A percentile compares a stretch with the other conserved stretches of the same genome.
Evolutionary conservation across 2,797 vertebrate species (phyloP).

Genomic region (Xerus rutilus): DNA sequence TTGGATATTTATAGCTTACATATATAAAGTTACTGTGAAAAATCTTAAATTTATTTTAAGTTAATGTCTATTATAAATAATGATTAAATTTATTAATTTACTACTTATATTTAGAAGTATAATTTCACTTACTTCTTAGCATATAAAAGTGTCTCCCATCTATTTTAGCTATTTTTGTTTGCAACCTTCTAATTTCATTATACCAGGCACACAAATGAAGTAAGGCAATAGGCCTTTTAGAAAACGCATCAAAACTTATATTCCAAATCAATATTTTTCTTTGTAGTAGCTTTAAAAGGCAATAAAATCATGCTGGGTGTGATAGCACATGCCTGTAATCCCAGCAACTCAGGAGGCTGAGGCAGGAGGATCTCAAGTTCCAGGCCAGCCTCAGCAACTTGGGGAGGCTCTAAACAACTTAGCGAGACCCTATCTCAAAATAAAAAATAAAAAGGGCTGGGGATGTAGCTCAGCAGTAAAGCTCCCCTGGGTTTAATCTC

Average conservation of each 20-base stretch:
- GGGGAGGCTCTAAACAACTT: too few relatives aligned
- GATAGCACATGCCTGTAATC: too few relatives aligned
- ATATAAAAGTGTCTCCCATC: neutral
- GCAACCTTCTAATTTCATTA: slow-evolving; percentile 31
- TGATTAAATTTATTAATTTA: neutral
- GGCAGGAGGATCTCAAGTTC: too few relatives aligned
- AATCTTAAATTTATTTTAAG: slow-evolving; percentile 1
- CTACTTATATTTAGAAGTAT: neutral
- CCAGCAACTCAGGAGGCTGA: too few relatives aligned
- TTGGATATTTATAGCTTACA: neutral
- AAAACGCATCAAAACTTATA: slow-evolving; percentile 5
- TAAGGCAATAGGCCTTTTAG: neutral
- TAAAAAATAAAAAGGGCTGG: too few relatives aligned
- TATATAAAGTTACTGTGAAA: slow-evolving; percentile 40
- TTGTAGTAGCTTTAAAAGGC: slow-evolving; percentile 29
- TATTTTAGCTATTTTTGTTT: slow-evolving; percentile 47
- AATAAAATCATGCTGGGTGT: neutral
- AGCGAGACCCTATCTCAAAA: too few relatives aligned
- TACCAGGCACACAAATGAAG: neutral
- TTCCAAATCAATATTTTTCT: slow-evolving; percentile 37
- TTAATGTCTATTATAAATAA: neutral
- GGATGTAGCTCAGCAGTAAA: too few relatives aligned
- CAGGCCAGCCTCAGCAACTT: too few relatives aligned
- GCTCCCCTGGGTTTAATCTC: too few relatives aligned
- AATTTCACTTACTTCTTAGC: slow-evolving; percentile 45